Percentiles rank a stretch among this genome's conserved stretches.
phyloP scores from a whole-genome alignment of 2,888 invertebrate species.

The Gandaritis pyraliata region DNA sequence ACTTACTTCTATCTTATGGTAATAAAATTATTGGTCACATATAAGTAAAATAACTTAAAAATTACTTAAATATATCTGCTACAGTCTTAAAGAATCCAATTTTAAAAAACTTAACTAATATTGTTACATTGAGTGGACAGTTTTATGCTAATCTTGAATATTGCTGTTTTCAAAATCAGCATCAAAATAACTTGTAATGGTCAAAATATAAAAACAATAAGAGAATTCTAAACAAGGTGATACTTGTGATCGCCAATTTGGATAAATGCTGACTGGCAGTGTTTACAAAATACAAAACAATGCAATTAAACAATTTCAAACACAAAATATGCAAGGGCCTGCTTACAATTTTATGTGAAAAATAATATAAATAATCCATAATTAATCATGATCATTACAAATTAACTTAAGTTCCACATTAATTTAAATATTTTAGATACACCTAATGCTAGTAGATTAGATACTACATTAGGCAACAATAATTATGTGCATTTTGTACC shows the following conservation, averaged over 20 bases:
- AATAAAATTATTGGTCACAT: conserved; percentile 78
- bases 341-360: conserved; percentile 56
- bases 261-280: conserved; percentile 76
- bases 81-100: conserved; percentile 70
- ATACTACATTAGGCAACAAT: conserved; percentile 19
- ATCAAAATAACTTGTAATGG: conserved; percentile 33
- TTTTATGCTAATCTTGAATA: conserved; percentile 44
- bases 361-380: conserved; percentile 27
- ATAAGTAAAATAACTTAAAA: conserved; percentile 75
- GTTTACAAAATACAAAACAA: conserved; percentile 56
- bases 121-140: conserved; percentile 50
- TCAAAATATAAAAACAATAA: conserved; percentile 44
- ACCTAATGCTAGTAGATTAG: conserved; percentile 17
- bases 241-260: conserved; percentile 48
- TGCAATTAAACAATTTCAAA: conserved; percentile 57
- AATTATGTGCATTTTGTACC: conserved; percentile 46
- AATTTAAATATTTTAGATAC: conserved; percentile 29
- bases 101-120: conserved; percentile 53
- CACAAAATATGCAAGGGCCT: conserved; percentile 66
- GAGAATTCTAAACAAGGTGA: conserved; percentile 34
- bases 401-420: conserved; percentile 51
- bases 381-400: conserved; percentile 34
- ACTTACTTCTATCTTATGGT: conserved; percentile 73
- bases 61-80: conserved; percentile 67
- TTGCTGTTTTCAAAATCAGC: conserved; percentile 35